Percentiles rank a stretch among this genome's conserved stretches.
phyloP scores from a whole-genome alignment of 2,888 invertebrate genomes.

The Cryptocephalus primarius region DNA sequence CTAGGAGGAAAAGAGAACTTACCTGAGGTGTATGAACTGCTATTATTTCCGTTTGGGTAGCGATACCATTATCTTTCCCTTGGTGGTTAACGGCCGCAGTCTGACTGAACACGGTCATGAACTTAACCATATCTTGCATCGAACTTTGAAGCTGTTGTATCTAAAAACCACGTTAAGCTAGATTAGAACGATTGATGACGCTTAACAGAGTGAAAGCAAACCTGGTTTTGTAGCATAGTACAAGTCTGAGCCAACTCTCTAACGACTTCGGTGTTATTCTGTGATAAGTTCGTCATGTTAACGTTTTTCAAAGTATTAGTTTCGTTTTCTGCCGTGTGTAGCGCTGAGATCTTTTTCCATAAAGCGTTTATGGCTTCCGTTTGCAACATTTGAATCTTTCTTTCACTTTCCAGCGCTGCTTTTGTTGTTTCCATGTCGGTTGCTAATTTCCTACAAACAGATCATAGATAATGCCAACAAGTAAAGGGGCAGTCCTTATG shows the following conservation, averaged over 20 bases:
- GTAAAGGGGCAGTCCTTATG: too few relatives aligned
- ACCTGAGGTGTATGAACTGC: slow-evolving; percentile 70
- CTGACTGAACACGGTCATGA: slow-evolving; percentile 47
- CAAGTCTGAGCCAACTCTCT: slow-evolving; percentile 68
- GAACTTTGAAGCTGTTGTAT: slow-evolving; percentile 69
- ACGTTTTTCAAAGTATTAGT: slow-evolving; percentile 7
- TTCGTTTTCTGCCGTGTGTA: slow-evolving; percentile 39
- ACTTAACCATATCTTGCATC: slow-evolving; percentile 67
- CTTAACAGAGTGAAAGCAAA: slow-evolving; percentile 20
- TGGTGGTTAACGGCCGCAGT: slow-evolving; percentile 22
- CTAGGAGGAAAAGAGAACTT: slow-evolving; percentile 14
- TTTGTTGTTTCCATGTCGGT: slow-evolving; percentile 79
- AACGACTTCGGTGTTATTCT: slow-evolving; percentile 50
- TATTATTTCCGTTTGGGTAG: slow-evolving; percentile 72
- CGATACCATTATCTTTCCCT: slow-evolving; percentile 40
- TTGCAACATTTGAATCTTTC: slow-evolving; percentile 76
- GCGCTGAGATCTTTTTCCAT: slow-evolving; percentile 74
- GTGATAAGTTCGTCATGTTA: slow-evolving; percentile 25
- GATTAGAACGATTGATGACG: background rate
- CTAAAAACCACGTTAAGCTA: slow-evolving; percentile 32
- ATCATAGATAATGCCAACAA: too few relatives aligned
- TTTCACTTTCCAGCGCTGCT: slow-evolving; percentile 71
- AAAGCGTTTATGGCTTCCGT: slow-evolving; percentile 85
- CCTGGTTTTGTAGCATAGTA: slow-evolving; percentile 61
- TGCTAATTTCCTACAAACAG: slow-evolving; percentile 53